phyloP scores from a whole-genome alignment of 2,113 vertebrate genomes.

The Micronisus gabar region DNA sequence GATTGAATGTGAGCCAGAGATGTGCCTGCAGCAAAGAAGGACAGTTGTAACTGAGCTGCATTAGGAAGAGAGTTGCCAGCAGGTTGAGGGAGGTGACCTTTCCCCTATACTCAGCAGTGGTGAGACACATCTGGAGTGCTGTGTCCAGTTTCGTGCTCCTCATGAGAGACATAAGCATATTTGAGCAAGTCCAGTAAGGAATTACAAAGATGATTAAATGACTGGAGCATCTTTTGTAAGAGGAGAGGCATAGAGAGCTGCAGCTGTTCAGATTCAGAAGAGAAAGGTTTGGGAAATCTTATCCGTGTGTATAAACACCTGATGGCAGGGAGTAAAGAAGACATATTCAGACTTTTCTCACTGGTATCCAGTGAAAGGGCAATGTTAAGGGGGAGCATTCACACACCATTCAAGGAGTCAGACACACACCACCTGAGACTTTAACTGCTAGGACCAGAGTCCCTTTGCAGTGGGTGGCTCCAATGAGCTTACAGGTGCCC shows the following conservation, averaged over 20 bases:
- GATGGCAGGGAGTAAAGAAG: neutral
- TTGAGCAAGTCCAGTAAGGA: neutral
- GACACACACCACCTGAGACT: too few species aligned
- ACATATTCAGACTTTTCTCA: neutral
- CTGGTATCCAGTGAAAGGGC: neutral
- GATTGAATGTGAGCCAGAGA: neutral
- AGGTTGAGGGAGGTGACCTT: neutral
- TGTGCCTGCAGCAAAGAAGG: neutral
- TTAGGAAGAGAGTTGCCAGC: neutral
- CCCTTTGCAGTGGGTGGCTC: too few species aligned
- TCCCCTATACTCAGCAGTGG: neutral
- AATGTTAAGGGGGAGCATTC: neutral
- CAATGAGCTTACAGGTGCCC: too few species aligned
- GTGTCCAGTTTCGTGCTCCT: too few species aligned
- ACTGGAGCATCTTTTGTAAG: neutral
- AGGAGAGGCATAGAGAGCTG: neutral
- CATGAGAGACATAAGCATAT: neutral
- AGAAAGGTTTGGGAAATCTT: neutral
- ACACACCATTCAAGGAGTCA: too few species aligned
- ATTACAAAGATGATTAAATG: neutral
- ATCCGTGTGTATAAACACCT: neutral
- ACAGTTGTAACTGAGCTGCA: neutral
- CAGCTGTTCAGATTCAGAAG: neutral
- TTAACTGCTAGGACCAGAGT: too few species aligned
- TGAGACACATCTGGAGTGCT: neutral